Evolutionary conservation across 2,888 invertebrate species (phyloP), one percentile per base, ranked within the genome.

Genomic region (Monochamus alternatus): DNA sequence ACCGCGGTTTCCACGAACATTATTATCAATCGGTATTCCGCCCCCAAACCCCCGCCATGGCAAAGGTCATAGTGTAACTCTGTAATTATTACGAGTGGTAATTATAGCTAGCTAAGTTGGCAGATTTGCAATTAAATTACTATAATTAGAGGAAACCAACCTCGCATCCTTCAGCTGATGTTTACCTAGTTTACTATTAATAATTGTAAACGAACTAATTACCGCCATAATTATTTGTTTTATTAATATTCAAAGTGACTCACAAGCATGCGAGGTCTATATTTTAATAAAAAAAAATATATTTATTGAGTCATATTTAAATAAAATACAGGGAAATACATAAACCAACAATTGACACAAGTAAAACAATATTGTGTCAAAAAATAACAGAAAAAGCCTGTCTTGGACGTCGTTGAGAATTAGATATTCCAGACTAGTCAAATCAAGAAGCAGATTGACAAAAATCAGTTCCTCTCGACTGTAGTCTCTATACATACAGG

Each of bases 71-170:
- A 47, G 47, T 47, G 12, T 47, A 47, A 47, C 12, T 47, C 9
- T 38, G 47, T 10, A 47, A 47, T 47, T 47, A 47, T 47, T 47
- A 12, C 47, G 10, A 12, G 47, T 12, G 47, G 47, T 9, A 47
- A 47, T 47, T 47, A 12, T 12, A 47, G 47, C 10, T 10, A 12
- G 1, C 9, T 5, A 7, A 12, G 47, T 47, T 47, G 47, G 47
- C 47, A 47, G 47, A 47, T 47, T 47, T 47, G 47, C 47, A 47
- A 47, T 47, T 47, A 47, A 47, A 47, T 47, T 47, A 47, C 47
- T 10, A 10, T 47, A 47, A 47, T 47, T 47, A 47, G 9, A 47
- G 10, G 10, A 47, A 12, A 9, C 47, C 47, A 12, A 9, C 12
- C 10, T 8, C 47, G 47, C 47, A 47, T 10, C 12, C 8, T 47